A percentile compares a stretch with the other conserved stretches of the same genome.
Conservation (phyloP, 2,113 vertebrate species). For the Entosphenus tridentatus region DNA sequence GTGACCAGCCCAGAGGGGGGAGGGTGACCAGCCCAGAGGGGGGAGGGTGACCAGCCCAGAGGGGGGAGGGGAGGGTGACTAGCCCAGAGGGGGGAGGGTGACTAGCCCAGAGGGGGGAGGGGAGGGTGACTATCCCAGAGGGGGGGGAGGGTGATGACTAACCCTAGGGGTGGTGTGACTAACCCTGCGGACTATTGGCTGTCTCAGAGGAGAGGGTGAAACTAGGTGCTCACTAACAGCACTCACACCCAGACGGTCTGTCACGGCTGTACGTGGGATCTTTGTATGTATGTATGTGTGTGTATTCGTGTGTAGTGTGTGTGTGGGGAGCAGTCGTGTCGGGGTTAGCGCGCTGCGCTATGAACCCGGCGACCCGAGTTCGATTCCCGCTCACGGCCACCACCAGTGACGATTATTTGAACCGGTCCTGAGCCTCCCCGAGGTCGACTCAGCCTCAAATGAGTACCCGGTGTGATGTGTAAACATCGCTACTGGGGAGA, state of each 20-base stretch:
- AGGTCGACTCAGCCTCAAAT: background rate
- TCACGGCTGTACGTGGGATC: background rate
- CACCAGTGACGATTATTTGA: background rate
- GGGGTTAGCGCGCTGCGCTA: background rate
- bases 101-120: too few relatives aligned
- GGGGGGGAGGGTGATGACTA: background rate
- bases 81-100: too few relatives aligned
- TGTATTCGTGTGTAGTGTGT: background rate
- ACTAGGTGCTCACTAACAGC: background rate
- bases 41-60: too few relatives aligned
- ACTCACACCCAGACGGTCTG: background rate
- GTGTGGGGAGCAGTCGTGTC: background rate
- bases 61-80: background rate
- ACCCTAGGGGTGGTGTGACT: background rate
- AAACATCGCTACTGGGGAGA: background rate
- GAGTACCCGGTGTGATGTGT: background rate
- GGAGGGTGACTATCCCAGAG: background rate
- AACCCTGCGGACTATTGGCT: background rate
- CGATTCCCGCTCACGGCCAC: background rate
- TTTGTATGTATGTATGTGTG: background rate
- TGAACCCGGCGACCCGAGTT: background rate
- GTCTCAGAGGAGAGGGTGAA: background rate
- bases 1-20: too few relatives aligned
- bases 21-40: too few relatives aligned
- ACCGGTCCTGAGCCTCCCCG: background rate